Conservation (phyloP, 2,888 invertebrate genomes). For the Agonum fuliginosum region DNA sequence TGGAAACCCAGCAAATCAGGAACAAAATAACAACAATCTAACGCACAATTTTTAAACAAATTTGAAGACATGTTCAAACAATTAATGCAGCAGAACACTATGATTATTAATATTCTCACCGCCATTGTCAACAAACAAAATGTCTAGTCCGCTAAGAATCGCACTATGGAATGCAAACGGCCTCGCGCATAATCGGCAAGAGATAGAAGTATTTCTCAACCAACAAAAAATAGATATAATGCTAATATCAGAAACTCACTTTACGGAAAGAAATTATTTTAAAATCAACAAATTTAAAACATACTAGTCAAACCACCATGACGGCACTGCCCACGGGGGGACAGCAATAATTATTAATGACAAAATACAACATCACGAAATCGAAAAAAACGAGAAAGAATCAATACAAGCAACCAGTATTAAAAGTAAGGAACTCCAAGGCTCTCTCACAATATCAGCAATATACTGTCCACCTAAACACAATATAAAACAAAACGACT, state of each 20-base stretch:
- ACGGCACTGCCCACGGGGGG: too few species aligned
- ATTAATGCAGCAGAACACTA: slow-evolving; percentile 3
- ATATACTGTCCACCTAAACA: slow-evolving; percentile 53
- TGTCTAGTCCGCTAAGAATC: slow-evolving; percentile 6
- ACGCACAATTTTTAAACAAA: background rate
- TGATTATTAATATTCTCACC: slow-evolving; percentile 1
- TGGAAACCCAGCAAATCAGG: background rate
- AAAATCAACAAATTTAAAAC: slow-evolving; percentile 52
- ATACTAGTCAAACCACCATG: slow-evolving; percentile 58
- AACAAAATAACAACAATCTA: background rate
- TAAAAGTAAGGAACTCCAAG: slow-evolving; percentile 16
- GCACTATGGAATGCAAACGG: slow-evolving; percentile 31
- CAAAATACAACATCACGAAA: slow-evolving; percentile 52
- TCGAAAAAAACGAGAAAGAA: slow-evolving; percentile 22
- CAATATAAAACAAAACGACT: slow-evolving; percentile 35
- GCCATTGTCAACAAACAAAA: background rate
- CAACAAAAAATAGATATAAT: too few species aligned
- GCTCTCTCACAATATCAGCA: slow-evolving; percentile 34
- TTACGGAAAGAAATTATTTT: slow-evolving; percentile 52
- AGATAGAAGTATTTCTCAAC: slow-evolving; percentile 26
- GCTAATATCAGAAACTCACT: too few species aligned
- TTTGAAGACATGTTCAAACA: too few species aligned
- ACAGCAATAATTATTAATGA: slow-evolving; percentile 56
- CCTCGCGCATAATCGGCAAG: slow-evolving; percentile 2
- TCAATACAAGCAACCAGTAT: slow-evolving; percentile 43